phyloP scores from a whole-genome alignment of 2,797 vertebrate genomes.

The Lerista edwardsae region DNA sequence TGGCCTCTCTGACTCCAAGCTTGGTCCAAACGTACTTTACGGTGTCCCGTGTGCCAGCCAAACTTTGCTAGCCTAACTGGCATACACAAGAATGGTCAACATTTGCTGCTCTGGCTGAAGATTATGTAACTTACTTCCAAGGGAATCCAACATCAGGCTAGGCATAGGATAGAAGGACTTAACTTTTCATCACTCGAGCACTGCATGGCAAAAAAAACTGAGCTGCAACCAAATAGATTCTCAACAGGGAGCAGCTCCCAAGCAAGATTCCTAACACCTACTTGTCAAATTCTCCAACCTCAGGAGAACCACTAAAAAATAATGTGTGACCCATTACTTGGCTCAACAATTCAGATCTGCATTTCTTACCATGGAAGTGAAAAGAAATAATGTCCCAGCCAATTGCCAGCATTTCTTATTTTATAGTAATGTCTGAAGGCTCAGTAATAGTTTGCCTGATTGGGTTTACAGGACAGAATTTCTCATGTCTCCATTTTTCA shows the following conservation, averaged over 20 bases:
- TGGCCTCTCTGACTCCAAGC: too few species aligned
- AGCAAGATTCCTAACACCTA: not conserved
- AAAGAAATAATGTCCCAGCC: not conserved
- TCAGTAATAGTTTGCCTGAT: conserved; percentile 20
- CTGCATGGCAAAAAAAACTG: not conserved
- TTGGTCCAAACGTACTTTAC: too few species aligned
- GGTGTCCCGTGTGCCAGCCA: too few species aligned
- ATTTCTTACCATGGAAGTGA: not conserved
- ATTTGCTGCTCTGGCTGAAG: not conserved
- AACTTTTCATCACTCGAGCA: too few species aligned
- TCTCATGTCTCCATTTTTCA: conserved; percentile 41
- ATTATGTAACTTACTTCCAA: too few species aligned
- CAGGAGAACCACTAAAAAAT: not conserved
- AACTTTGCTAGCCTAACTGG: too few species aligned
- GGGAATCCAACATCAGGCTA: too few species aligned
- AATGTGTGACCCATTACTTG: too few species aligned
- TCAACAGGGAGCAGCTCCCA: not conserved
- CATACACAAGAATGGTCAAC: too few species aligned
- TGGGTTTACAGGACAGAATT: conserved; percentile 30
- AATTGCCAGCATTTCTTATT: not conserved
- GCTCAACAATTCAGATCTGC: too few species aligned
- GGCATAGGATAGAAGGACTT: too few species aligned
- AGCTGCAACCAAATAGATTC: not conserved
- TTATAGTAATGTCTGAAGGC: too few species aligned
- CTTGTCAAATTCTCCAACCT: not conserved